These are phyloP conservation scores for Pararge aegeria DNA, from an alignment of 1,140 invertebrate species.

Conservation along the genomic window DNA sequence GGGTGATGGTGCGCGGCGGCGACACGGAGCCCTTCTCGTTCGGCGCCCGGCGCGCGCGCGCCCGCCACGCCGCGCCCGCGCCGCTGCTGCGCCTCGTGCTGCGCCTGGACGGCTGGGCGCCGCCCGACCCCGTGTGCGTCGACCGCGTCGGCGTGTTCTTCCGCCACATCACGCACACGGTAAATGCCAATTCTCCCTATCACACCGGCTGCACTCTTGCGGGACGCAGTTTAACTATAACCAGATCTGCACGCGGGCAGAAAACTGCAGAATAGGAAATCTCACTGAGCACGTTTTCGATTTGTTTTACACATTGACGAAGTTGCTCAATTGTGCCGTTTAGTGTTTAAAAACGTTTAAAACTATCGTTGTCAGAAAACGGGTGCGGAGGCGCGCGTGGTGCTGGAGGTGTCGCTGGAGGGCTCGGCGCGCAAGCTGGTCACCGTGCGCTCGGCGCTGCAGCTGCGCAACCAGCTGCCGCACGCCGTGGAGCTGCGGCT, in stretches of 20 bases:
- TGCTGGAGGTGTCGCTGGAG: slow-evolving; percentile 94
- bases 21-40: slow-evolving; percentile 91
- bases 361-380: slow-evolving; percentile 45
- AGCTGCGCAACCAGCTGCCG: slow-evolving; percentile 88
- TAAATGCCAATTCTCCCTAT: slow-evolving; percentile 26
- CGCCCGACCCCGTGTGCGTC: slow-evolving; percentile 93
- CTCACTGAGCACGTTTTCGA: too few species aligned
- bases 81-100: slow-evolving; percentile 94
- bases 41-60: slow-evolving; percentile 87
- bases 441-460: slow-evolving; percentile 95
- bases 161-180: slow-evolving; percentile 83
- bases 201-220: too few species aligned
- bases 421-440: slow-evolving; percentile 96
- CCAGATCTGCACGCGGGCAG: too few species aligned
- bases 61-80: slow-evolving; percentile 85
- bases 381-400: slow-evolving; percentile 84
- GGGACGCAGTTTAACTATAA: too few species aligned
- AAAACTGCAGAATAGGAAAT: too few species aligned
- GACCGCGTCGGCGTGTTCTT: slow-evolving; percentile 98
- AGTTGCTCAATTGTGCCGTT: too few species aligned
- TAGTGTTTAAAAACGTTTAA: too few species aligned
- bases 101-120: slow-evolving; percentile 93
- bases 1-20: slow-evolving; percentile 85
- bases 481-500: slow-evolving; percentile 83
- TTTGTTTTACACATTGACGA: too few species aligned